phyloP scores from a whole-genome alignment of 2,797 vertebrate genomes.

The Clarias laeviceps region DNA sequence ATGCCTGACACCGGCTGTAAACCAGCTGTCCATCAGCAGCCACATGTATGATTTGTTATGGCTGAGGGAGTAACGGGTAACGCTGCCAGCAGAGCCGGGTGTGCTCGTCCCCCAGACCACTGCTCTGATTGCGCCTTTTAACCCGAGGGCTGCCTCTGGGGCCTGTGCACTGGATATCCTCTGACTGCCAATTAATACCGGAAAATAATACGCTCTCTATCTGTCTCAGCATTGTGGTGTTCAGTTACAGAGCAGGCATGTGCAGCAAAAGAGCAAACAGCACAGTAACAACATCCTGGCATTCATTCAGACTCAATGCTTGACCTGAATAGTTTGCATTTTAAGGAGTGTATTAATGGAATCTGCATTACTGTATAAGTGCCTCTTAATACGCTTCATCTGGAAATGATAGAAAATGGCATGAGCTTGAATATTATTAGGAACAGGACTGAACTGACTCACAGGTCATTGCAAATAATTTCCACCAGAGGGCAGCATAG shows the following conservation, averaged over 20 bases:
- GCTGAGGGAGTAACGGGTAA: conserved; percentile 58
- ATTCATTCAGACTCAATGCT: conserved; percentile 1
- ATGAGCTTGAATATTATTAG: neutral
- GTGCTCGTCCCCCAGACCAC: conserved; percentile 37
- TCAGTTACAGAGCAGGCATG: conserved; percentile 22
- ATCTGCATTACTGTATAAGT: conserved; percentile 21
- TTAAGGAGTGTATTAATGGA: conserved; percentile 25
- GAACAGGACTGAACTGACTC: neutral
- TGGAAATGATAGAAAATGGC: neutral
- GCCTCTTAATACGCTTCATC: conserved; percentile 13
- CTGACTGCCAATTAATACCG: conserved; percentile 51
- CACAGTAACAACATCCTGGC: neutral
- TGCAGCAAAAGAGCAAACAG: conserved; percentile 15
- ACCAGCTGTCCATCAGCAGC: conserved; percentile 63
- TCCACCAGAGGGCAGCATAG: conserved; percentile 71
- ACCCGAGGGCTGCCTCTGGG: conserved; percentile 48
- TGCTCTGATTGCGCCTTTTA: conserved; percentile 63
- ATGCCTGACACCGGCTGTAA: conserved; percentile 68
- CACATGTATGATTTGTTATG: conserved; percentile 56
- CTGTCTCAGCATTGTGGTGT: conserved; percentile 34
- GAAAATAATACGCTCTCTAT: conserved; percentile 38
- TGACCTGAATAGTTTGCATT: conserved; percentile 12
- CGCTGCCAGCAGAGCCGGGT: conserved; percentile 36
- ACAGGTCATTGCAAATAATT: conserved; percentile 35
- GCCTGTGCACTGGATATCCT: conserved; percentile 52